phyloP scores from a whole-genome alignment of 1,140 invertebrate species.

The Bicyclus anynana region DNA sequence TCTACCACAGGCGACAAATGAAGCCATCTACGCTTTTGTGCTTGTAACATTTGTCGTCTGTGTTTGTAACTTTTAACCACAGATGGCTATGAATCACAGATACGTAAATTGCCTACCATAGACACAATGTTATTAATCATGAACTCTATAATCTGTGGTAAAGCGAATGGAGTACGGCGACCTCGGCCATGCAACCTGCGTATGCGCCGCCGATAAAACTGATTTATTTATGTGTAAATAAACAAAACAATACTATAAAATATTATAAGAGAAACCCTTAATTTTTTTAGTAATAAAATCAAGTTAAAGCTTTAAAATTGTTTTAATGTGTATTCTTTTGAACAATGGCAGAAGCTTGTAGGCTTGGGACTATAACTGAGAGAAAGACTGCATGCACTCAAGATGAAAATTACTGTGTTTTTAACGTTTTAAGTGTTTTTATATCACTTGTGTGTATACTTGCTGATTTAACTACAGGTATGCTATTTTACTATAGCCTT shows the following conservation, averaged over 20 bases:
- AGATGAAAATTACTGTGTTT: slow-evolving; percentile 67
- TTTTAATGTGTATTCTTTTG: slow-evolving; percentile 48
- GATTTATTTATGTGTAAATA: slow-evolving; percentile 19
- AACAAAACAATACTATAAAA: slow-evolving; percentile 6
- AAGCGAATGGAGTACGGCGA: slow-evolving; percentile 26
- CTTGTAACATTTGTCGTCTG: too few relatives aligned
- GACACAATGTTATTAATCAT: background rate
- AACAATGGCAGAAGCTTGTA: slow-evolving; percentile 69
- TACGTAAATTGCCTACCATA: too few relatives aligned
- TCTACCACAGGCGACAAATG: too few relatives aligned
- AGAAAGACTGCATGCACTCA: slow-evolving; percentile 47
- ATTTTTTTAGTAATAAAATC: background rate
- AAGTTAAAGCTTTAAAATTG: background rate
- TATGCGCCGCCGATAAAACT: slow-evolving; percentile 39
- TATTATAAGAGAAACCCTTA: slow-evolving; percentile 4
- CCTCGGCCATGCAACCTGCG: slow-evolving; percentile 34
- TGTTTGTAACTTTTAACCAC: too few relatives aligned
- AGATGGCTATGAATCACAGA: too few relatives aligned
- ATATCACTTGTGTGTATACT: slow-evolving; percentile 68
- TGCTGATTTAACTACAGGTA: slow-evolving; percentile 68
- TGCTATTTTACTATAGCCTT: too few relatives aligned
- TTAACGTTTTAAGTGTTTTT: slow-evolving; percentile 69
- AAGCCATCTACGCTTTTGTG: too few relatives aligned
- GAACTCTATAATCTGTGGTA: slow-evolving; percentile 6
- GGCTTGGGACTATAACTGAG: slow-evolving; percentile 46